These are phyloP conservation scores for Herminia tarsipennalis DNA, from an alignment of 2,888 invertebrate genomes.

Conservation along the genomic window DNA sequence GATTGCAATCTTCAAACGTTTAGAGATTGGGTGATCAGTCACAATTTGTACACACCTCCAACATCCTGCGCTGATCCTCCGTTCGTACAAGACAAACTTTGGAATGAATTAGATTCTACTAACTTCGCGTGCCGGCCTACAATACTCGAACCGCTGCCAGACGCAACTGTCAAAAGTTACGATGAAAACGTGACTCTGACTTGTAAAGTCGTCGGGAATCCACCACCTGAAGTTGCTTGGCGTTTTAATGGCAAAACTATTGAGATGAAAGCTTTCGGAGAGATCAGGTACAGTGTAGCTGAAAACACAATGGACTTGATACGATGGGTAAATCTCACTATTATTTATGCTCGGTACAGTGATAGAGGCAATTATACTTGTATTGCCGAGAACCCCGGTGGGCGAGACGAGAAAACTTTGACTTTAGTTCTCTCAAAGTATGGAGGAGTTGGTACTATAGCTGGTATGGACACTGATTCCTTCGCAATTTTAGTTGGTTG, in stretches of 20 bases:
- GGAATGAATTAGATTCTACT: slow-evolving; percentile 90
- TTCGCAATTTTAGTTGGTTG: slow-evolving; percentile 83
- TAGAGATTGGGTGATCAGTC: slow-evolving; percentile 90
- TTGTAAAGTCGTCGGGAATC: slow-evolving; percentile 91
- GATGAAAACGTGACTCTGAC: slow-evolving; percentile 90
- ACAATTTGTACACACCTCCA: slow-evolving; percentile 91
- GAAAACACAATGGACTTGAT: slow-evolving; percentile 79
- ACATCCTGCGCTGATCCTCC: slow-evolving; percentile 91
- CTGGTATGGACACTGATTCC: slow-evolving; percentile 80
- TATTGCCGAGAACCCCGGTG: slow-evolving; percentile 93
- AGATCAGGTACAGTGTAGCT: slow-evolving; percentile 78
- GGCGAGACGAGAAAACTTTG: slow-evolving; percentile 91
- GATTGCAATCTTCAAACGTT: slow-evolving; percentile 93
- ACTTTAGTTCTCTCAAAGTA: slow-evolving; percentile 85
- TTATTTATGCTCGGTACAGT: slow-evolving; percentile 86
- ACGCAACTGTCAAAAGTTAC: slow-evolving; percentile 87
- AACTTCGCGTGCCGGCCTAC: slow-evolving; percentile 94
- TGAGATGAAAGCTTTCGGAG: slow-evolving; percentile 80
- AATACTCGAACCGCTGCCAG: slow-evolving; percentile 87
- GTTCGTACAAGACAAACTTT: slow-evolving; percentile 88
- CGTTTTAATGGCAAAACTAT: slow-evolving; percentile 87
- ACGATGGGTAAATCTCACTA: slow-evolving; percentile 89
- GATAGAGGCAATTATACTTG: slow-evolving; percentile 92
- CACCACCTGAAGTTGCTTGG: slow-evolving; percentile 91
- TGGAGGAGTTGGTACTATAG: slow-evolving; percentile 74